A percentile compares a stretch with the other conserved stretches of the same genome.
Conservation (phyloP, 2,797 vertebrate genomes). For the Lepus townsendii region DNA sequence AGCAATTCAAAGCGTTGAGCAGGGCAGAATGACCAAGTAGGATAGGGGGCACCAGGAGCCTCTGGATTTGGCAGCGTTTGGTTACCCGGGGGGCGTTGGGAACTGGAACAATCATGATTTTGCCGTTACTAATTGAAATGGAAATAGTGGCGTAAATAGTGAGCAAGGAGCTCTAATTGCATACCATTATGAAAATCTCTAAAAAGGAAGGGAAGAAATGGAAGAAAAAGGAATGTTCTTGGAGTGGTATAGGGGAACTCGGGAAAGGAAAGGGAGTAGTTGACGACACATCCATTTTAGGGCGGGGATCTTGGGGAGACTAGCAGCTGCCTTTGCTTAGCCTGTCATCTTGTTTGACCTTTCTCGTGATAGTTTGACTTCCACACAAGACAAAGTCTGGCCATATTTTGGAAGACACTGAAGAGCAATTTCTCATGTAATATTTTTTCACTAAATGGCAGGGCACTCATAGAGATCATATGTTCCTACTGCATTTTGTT, state of each 20-base stretch:
- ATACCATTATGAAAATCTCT: neutral
- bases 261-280: neutral
- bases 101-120: neutral
- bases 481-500: constrained; percentile 92
- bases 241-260: neutral
- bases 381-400: constrained; percentile 27
- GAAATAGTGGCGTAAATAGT: neutral
- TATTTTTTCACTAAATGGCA: constrained; percentile 78
- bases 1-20: neutral
- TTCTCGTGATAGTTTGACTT: constrained; percentile 63
- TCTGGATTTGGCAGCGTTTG: neutral
- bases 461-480: constrained; percentile 78
- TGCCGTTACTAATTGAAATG: constrained; percentile 1
- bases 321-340: constrained; percentile 70
- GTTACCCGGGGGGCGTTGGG: neutral
- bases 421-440: constrained; percentile 68
- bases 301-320: neutral
- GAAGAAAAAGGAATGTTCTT: neutral
- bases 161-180: neutral
- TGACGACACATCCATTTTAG: neutral
- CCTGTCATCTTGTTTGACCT: constrained; percentile 70
- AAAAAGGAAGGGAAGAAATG: neutral
- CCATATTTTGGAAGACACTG: constrained; percentile 71
- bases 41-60: neutral
- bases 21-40: neutral